These are phyloP conservation scores for Eurois occulta DNA, from an alignment of 2,888 invertebrate genomes.

Conservation along the genomic window DNA sequence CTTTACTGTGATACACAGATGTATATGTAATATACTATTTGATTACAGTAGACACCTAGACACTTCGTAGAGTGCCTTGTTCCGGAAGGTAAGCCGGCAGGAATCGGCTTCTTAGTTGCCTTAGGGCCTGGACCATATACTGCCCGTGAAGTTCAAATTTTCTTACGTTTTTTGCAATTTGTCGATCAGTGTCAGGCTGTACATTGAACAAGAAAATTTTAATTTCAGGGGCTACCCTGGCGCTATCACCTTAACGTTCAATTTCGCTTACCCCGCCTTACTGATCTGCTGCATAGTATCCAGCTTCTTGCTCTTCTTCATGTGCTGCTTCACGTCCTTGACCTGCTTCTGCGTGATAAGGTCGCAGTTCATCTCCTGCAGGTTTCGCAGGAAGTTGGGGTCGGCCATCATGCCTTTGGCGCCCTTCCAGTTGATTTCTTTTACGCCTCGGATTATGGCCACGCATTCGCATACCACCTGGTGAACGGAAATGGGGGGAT, in stretches of 20 bases:
- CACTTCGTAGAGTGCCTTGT: too few species aligned
- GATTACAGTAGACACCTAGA: too few species aligned
- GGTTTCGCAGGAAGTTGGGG: conserved; percentile 94
- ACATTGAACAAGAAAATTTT: too few species aligned
- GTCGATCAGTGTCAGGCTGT: too few species aligned
- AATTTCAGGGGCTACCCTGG: too few species aligned
- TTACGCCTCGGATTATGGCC: conserved; percentile 95
- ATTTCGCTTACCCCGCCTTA: conserved; percentile 92
- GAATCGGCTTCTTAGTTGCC: too few species aligned
- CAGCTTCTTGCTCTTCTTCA: conserved; percentile 93
- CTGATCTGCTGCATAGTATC: conserved; percentile 96
- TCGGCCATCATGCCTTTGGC: conserved; percentile 98
- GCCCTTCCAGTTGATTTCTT: conserved; percentile 97
- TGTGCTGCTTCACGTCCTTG: conserved; percentile 92
- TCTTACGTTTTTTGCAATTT: too few species aligned
- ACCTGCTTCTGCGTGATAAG: conserved; percentile 93
- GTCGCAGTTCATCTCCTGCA: conserved; percentile 97
- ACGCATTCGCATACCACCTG: conserved; percentile 96
- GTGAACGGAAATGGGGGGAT: not conserved
- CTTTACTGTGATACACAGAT: too few species aligned
- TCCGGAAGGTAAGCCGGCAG: too few species aligned
- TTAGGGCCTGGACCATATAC: too few species aligned
- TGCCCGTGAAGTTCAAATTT: too few species aligned
- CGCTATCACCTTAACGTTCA: not conserved
- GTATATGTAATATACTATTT: too few species aligned